Percentiles rank a stretch among this genome's conserved stretches.
phyloP scores from a whole-genome alignment of 2,888 invertebrate species.

The Tanypteryx hageni region DNA sequence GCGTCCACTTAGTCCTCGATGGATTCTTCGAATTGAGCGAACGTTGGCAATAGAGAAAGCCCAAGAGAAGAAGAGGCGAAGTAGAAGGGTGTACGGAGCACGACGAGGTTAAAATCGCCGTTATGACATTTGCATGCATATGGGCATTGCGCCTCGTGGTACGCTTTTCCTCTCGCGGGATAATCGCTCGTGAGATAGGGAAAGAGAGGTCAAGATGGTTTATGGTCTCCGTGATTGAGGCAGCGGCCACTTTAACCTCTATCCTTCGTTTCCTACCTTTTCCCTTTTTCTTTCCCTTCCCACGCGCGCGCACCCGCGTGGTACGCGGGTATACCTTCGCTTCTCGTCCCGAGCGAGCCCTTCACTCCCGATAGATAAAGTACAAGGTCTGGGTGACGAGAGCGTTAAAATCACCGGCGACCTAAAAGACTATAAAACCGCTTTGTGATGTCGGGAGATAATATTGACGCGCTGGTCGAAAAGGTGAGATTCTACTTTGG shows the following conservation, averaged over 20 bases:
- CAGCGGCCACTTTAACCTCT: not conserved
- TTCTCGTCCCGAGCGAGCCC: not conserved
- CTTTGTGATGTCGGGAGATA: slow-evolving; percentile 16
- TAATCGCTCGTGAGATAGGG: not conserved
- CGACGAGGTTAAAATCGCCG: not conserved
- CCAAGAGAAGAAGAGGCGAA: not conserved
- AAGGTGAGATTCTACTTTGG: not conserved
- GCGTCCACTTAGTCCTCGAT: not conserved
- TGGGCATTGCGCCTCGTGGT: not conserved
- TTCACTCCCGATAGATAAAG: slow-evolving; percentile 23
- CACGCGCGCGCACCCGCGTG: not conserved
- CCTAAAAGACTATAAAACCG: slow-evolving; percentile 16
- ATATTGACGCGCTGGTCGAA: not conserved
- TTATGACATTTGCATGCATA: slow-evolving; percentile 50
- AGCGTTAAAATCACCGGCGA: slow-evolving; percentile 34
- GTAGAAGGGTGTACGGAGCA: not conserved
- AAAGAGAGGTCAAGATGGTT: slow-evolving; percentile 22
- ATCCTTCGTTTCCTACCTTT: not conserved
- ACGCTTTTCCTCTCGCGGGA: slow-evolving; percentile 29
- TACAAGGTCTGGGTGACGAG: slow-evolving; percentile 42
- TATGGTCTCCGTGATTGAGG: slow-evolving; percentile 24
- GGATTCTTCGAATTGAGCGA: not conserved
- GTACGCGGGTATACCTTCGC: not conserved
- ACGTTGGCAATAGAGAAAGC: not conserved
- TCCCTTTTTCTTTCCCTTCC: not conserved